Conservation (phyloP, 2,797 vertebrate genomes). For the Pachyuromys duprasi region DNA sequence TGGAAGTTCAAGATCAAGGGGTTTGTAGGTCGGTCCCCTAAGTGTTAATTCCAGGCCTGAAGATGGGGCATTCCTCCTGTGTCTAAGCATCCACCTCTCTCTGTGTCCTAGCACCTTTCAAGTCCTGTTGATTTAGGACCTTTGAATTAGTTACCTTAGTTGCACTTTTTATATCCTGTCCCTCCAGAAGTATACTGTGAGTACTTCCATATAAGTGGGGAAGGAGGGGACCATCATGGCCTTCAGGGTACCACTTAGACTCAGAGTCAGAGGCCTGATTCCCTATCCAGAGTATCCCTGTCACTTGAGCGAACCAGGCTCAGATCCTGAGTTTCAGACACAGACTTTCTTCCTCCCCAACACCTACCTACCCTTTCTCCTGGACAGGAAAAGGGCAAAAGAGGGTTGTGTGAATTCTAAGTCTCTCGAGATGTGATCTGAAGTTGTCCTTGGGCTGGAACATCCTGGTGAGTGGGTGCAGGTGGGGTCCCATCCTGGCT, state of each 20-base stretch:
- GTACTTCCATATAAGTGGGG: too few species aligned
- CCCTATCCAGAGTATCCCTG: accelerated
- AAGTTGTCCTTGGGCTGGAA: neutral
- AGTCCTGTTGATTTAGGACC: accelerated
- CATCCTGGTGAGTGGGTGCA: neutral
- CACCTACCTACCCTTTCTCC: neutral
- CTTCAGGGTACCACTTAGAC: too few species aligned
- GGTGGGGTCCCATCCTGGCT: neutral
- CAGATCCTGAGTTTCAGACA: neutral
- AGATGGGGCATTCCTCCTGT: neutral
- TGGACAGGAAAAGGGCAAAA: accelerated
- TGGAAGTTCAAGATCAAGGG: neutral
- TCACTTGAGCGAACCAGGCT: neutral
- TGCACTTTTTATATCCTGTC: neutral
- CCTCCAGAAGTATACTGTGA: neutral
- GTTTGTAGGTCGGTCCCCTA: accelerated
- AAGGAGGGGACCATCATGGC: neutral
- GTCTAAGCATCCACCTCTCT: neutral
- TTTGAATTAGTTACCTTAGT: neutral
- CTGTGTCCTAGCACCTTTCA: neutral
- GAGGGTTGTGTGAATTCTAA: neutral
- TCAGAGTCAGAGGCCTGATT: neutral
- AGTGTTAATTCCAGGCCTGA: neutral
- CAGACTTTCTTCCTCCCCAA: too few species aligned
- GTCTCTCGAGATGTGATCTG: accelerated